Evolutionary conservation across 2,888 invertebrate species (phyloP), one percentile per base, ranked within the genome.

Genomic region (Dicyrtomina minuta): DNA sequence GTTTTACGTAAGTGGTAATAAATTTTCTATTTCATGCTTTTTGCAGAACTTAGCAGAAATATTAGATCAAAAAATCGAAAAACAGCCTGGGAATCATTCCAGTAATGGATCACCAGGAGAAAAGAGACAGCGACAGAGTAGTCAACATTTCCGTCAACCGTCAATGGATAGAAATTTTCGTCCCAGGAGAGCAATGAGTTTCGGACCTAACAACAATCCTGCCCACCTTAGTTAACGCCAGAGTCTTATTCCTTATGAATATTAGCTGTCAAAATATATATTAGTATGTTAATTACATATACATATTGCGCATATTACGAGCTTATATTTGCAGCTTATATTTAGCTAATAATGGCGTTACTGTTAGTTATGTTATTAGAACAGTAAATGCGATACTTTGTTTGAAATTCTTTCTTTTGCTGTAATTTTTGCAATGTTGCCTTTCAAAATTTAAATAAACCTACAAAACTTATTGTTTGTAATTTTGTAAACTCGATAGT

Each of bases 101-200:
- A n/a, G n/a, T 33, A 33, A 33, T 33, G 33, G 33, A n/a, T n/a
- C n/a, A 33, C 33, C 33, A 33, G 33, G 58, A 39, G 17, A n/a
- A n/a, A n/a, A n/a, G n/a, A n/a, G n/a, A n/a, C n/a, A n/a, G n/a
- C n/a, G 6, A 5, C 1, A 12, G 2, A 39, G 41, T 13, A n/a
- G n/a, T 17, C 10, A 20, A 49, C 64, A 66, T 44, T 66, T 70
- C 17, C 72, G 73, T 1, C 71, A 72, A 10, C 67, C 74, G n/a
- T 64, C 70, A 39, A 70, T 75, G 15, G 62, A 74, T 26, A 59
- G 70, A 43, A 74, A 75, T 53, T 77, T 77, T 59, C 70, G 76
- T 10, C 71, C 77, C 17, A 76, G 78, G 5, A 67, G 68, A 56
- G 72, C 70, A n/a, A 72, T 73, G 20, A 73, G 75, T 53, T 65